phyloP scores from a whole-genome alignment of 2,888 invertebrate genomes.

The Yponomeuta evonymella region DNA sequence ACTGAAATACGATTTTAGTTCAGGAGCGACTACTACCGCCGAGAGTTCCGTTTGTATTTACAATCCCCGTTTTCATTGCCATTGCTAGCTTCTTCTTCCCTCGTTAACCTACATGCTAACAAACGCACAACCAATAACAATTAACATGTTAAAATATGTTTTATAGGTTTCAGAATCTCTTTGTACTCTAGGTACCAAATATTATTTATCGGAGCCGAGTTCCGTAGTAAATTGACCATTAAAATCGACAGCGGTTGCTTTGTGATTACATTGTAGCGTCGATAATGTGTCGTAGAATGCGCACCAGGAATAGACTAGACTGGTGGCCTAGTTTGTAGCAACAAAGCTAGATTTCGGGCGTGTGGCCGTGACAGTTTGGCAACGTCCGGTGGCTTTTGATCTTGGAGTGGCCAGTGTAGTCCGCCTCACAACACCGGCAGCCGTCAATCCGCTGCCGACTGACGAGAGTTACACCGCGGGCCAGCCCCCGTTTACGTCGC shows the following conservation, averaged over 20 bases:
- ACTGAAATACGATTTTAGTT: constrained; percentile 73
- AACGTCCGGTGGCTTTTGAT: constrained; percentile 39
- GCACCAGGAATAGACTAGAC: constrained; percentile 53
- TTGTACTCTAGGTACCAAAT: neutral
- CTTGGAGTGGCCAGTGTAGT: constrained; percentile 39
- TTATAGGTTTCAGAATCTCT: constrained; percentile 14
- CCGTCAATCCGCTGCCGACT: constrained; percentile 34
- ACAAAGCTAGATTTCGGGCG: constrained; percentile 43
- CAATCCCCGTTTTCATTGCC: constrained; percentile 15
- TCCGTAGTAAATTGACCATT: constrained; percentile 33
- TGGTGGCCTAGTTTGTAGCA: constrained; percentile 55
- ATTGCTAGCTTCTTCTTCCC: constrained; percentile 12
- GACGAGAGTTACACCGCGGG: constrained; percentile 30
- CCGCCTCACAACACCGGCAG: constrained; percentile 20
- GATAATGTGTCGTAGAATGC: constrained; percentile 41
- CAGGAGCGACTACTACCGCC: constrained; percentile 1
- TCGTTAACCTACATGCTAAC: constrained; percentile 15
- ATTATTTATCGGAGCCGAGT: constrained; percentile 29
- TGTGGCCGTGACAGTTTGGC: constrained; percentile 43
- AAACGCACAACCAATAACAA: constrained; percentile 4
- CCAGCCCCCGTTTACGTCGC: constrained; percentile 29
- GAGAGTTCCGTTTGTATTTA: constrained; percentile 2
- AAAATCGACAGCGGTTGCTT: constrained; percentile 35
- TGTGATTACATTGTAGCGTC: constrained; percentile 53
- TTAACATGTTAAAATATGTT: constrained; percentile 7